A percentile compares a stretch with the other conserved stretches of the same genome.
Conservation (phyloP, 2,797 vertebrate species). For the Sternarchorhynchus goeldii region DNA sequence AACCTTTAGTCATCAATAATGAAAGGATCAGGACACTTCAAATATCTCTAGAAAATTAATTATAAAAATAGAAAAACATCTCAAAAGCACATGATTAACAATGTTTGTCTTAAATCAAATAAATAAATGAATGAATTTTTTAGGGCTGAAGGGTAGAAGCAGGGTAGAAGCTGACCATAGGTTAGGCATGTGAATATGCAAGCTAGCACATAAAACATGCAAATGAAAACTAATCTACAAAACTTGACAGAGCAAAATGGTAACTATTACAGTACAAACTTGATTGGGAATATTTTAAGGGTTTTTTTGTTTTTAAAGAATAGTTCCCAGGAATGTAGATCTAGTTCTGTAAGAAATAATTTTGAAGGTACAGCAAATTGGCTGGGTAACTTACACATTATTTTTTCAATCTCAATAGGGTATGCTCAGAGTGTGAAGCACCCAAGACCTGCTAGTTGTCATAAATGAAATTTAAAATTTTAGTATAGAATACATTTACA, state of each 20-base stretch:
- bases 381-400: not conserved
- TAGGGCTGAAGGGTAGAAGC: not conserved
- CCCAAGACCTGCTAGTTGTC: not conserved
- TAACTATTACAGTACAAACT: not conserved
- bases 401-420: not conserved
- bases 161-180: not conserved
- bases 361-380: slow-evolving; percentile 15
- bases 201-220: not conserved
- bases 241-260: not conserved
- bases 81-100: not conserved
- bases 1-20: not conserved
- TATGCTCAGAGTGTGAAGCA: slow-evolving; percentile 3
- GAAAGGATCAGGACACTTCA: not conserved
- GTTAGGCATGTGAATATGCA: not conserved
- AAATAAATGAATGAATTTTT: too few species aligned
- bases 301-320: not conserved
- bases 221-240: not conserved
- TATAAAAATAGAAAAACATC: not conserved
- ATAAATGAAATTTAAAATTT: not conserved
- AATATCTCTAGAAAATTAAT: not conserved
- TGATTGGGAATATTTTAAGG: not conserved
- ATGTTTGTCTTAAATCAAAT: too few species aligned
- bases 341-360: not conserved
- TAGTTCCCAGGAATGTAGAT: not conserved
- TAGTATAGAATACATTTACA: not conserved